Conservation (phyloP, 2,113 vertebrate genomes). For the Pteropus alecto region DNA sequence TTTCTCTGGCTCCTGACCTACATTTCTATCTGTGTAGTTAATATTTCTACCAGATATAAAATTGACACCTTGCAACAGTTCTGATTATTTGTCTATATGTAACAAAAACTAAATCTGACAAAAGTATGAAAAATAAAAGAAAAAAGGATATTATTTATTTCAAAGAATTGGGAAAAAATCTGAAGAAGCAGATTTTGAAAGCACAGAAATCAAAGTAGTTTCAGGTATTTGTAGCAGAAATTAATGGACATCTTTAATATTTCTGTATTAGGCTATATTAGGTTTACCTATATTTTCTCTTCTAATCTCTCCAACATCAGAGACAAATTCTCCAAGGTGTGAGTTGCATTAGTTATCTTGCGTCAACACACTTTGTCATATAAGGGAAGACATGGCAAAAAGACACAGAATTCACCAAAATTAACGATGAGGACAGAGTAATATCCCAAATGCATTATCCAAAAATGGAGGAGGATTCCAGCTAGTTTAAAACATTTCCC, state of each 20-base stretch:
- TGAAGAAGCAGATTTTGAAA: neutral
- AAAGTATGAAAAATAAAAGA: neutral
- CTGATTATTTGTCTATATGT: neutral
- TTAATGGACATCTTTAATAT: neutral
- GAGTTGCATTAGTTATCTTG: neutral
- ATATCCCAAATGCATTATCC: neutral
- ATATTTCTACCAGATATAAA: neutral
- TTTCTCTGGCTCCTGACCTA: neutral
- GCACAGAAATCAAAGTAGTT: neutral
- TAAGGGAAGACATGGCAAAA: neutral
- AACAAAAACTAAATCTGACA: neutral
- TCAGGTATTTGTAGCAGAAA: neutral
- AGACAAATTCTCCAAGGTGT: neutral
- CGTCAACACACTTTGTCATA: neutral
- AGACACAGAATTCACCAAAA: neutral
- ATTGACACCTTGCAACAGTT: neutral
- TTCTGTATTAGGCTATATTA: neutral
- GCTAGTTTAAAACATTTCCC: neutral
- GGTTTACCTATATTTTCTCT: neutral
- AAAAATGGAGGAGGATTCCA: neutral
- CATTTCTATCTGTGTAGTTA: neutral
- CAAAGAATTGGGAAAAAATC: neutral
- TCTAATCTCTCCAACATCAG: neutral
- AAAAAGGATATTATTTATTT: neutral
- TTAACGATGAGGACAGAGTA: neutral